Evolutionary conservation across 2,888 invertebrate genomes (phyloP), one percentile per base, ranked within the genome.

Genomic region (Dorcus parallelipipedus): DNA sequence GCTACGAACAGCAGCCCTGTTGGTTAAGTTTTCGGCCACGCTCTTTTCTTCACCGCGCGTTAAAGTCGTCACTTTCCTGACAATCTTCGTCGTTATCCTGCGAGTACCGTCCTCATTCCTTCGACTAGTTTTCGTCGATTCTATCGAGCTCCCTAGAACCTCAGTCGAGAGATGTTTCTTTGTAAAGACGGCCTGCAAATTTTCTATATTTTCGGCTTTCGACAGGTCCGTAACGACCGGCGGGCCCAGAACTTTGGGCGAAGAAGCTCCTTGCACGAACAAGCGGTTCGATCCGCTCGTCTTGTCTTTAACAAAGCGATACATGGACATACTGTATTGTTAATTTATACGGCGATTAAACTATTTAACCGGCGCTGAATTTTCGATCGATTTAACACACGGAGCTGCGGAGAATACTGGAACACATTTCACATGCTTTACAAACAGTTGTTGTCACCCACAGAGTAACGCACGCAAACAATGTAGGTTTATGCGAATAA

Each of bases 51-150:
- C 93, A 42, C 93, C 94, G 10, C 93, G 84, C 62, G 92, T 91
- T 67, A 95, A 76, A 2, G 94, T 94, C 39, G 94, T 95, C 69
- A 95, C 92, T 78, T 93, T 94, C 62, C 92, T 84, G 52, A 94
- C 88, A 63, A 94, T 91, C 73, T 91, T 86, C 45, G 93, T 91
- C 26, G 93, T 94, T 65, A 94, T 91, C 66, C 92, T 86, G 61
- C 91, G 84, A 73, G 89, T 87, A 41, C 93, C 92, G 73, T 86
- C 88, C 65, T 89, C 87, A 59, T 88, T 88, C 74, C 87, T 86
- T 78, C 89, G 86, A 76, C 90, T 90, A 71, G 91, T 88, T 80
- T 91, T 90, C 63, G 89, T 90, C 70, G 91, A 89, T 79, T 93
- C 91, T 75, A 91, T 82, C 62, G 91, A 91, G 74, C 90, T 90